A percentile compares a stretch with the other conserved stretches of the same genome.
phyloP scores from a whole-genome alignment of 2,797 vertebrate genomes.

The Pangasius mekongensis region DNA sequence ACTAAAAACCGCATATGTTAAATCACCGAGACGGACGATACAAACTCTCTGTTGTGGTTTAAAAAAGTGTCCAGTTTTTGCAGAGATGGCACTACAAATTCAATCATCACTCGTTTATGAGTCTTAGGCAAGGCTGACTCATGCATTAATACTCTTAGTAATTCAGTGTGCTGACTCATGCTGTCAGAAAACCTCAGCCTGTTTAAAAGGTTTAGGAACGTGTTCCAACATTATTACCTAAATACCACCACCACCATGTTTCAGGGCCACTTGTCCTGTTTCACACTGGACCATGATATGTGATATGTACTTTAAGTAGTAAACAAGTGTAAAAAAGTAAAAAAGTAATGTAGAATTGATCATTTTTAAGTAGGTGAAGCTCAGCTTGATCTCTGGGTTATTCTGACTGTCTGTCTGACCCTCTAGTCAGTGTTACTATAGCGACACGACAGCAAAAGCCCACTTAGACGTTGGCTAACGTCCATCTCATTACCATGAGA shows the following conservation, averaged over 20 bases:
- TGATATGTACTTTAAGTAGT: not conserved
- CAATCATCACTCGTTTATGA: not conserved
- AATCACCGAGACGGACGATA: not conserved
- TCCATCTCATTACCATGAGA: constrained; percentile 19
- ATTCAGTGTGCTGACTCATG: not conserved
- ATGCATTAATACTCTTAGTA: not conserved
- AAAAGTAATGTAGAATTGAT: no score
- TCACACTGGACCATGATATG: not conserved
- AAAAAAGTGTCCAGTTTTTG: not conserved
- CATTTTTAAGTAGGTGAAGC: not conserved
- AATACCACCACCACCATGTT: not conserved
- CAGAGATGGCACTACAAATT: not conserved
- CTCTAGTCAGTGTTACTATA: constrained; percentile 15
- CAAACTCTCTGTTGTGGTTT: not conserved
- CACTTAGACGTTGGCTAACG: constrained; percentile 10
- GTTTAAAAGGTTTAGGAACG: not conserved
- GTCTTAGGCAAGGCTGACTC: not conserved
- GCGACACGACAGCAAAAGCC: not conserved
- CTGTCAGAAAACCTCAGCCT: not conserved
- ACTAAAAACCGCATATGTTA: not conserved
- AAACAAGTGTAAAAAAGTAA: not conserved
- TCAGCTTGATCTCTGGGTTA: not conserved
- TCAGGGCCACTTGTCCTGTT: not conserved
- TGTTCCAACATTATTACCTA: not conserved
- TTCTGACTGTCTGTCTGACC: not conserved